Percentiles rank a stretch among this genome's conserved stretches.
Conservation (phyloP, 2,888 invertebrate species). For the Trichogramma dendrolimi region DNA sequence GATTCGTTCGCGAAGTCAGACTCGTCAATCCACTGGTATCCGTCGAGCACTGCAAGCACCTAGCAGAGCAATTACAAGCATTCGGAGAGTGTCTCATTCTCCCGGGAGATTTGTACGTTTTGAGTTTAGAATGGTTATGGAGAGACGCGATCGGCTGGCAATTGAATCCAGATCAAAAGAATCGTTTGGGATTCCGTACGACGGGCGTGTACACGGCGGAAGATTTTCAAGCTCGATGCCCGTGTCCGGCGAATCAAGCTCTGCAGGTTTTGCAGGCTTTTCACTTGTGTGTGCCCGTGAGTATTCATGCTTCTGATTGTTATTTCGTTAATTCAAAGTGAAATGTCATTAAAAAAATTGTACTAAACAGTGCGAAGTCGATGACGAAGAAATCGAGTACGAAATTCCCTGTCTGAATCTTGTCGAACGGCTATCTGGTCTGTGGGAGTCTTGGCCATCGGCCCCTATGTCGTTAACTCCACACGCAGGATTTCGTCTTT, state of each 20-base stretch:
- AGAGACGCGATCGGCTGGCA: constrained; percentile 64
- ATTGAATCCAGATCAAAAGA: constrained; percentile 57
- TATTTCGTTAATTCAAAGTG: background rate
- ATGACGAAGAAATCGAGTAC: constrained; percentile 66
- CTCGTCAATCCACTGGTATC: constrained; percentile 49
- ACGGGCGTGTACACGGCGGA: constrained; percentile 70
- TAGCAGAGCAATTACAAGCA: constrained; percentile 48
- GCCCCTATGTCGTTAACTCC: constrained; percentile 52
- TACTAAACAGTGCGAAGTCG: constrained; percentile 60
- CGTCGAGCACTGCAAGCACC: constrained; percentile 46
- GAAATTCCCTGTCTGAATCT: constrained; percentile 72
- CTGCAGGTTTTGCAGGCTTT: constrained; percentile 67
- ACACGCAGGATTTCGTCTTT: constrained; percentile 64
- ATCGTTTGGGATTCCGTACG: constrained; percentile 54
- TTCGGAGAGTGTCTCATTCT: constrained; percentile 57
- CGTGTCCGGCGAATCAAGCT: constrained; percentile 66
- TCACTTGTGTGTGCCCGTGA: constrained; percentile 63
- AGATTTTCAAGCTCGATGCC: constrained; percentile 70
- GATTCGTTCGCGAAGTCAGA: constrained; percentile 45
- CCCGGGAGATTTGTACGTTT: constrained; percentile 61
- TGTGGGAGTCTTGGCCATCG: constrained; percentile 62
- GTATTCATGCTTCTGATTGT: constrained; percentile 11
- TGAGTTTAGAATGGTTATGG: constrained; percentile 67
- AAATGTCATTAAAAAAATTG: constrained; percentile 10
- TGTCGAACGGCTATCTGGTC: constrained; percentile 63